phyloP scores from a whole-genome alignment of 2,797 vertebrate genomes.

The Dicrostonyx torquatus region DNA sequence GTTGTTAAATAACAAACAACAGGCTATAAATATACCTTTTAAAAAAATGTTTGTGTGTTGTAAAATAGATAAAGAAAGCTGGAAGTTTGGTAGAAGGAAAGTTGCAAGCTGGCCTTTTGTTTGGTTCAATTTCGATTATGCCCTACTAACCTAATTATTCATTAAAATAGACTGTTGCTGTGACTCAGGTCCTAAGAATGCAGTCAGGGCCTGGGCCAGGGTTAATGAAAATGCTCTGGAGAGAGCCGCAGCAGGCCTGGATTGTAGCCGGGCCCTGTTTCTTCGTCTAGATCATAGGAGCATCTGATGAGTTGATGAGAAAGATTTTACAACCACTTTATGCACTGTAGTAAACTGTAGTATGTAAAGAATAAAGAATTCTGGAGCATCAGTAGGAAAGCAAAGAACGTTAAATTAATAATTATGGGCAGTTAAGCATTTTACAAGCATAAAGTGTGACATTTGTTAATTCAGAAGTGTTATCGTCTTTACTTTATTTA shows the following conservation, averaged over 20 bases:
- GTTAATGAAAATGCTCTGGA: neutral
- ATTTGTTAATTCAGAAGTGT: constrained; percentile 16
- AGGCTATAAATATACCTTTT: neutral
- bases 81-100: neutral
- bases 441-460: neutral
- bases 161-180: neutral
- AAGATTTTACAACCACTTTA: neutral
- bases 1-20: neutral
- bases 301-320: neutral
- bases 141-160: neutral
- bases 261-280: neutral
- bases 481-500: neutral
- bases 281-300: neutral
- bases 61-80: neutral
- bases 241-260: fast-evolving
- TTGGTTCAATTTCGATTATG: neutral
- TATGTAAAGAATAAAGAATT: neutral
- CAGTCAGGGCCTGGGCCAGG: neutral
- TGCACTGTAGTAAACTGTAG: neutral
- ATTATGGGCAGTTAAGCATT: neutral
- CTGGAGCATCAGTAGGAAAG: neutral
- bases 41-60: neutral
- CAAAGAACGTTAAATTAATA: neutral
- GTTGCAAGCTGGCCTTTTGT: neutral
- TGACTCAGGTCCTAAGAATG: neutral